Conservation (phyloP, 23 tunicate species). For the Styela plicata region DNA sequence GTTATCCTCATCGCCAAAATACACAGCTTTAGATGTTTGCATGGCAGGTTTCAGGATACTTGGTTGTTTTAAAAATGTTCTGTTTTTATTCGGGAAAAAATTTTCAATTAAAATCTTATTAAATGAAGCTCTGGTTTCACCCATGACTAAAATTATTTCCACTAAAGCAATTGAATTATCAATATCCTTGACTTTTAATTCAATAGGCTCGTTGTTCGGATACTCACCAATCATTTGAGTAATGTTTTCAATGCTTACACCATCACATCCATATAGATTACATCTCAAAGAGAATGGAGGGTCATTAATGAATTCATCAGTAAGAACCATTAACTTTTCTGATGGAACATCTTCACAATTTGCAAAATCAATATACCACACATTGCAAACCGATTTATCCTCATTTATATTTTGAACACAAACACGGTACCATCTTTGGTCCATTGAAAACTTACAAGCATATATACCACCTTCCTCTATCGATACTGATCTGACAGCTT, state of each 20-base stretch:
- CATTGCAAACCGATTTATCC: not conserved
- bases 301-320: not conserved
- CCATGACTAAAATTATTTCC: not conserved
- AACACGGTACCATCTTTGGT: slow-evolving; percentile 3
- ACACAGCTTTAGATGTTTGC: not conserved
- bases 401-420: not conserved
- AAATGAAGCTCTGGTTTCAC: not conserved
- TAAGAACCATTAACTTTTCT: not conserved
- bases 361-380: slow-evolving; percentile 17
- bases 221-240: not conserved
- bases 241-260: not conserved
- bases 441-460: slow-evolving; percentile 10
- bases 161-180: not conserved
- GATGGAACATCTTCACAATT: slow-evolving; percentile 4
- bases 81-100: not conserved
- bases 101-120: not conserved
- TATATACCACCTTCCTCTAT: not conserved
- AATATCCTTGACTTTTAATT: not conserved
- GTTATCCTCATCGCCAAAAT: not conserved
- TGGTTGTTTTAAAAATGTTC: not conserved
- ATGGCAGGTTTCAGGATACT: not conserved
- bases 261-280: not conserved
- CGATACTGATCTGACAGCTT: not conserved
- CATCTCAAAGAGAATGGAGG: not conserved
- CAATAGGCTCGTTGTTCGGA: not conserved